A percentile compares a stretch with the other conserved stretches of the same genome.
Evolutionary conservation across 2,888 invertebrate genomes (phyloP).

Genomic region (Bhutanitis thaidina): DNA sequence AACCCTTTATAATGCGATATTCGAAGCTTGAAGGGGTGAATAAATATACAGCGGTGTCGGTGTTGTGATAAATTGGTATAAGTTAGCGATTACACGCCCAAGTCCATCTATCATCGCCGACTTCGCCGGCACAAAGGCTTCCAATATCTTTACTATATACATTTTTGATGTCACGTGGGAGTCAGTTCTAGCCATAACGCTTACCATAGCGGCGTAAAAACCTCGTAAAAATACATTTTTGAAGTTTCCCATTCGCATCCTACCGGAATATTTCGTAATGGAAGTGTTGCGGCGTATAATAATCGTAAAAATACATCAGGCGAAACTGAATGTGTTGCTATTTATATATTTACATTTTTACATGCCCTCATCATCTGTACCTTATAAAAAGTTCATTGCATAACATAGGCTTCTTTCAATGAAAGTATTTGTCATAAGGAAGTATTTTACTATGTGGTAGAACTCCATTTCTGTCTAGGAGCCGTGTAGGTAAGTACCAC

Average conservation of each 20-base stretch:
- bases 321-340: no score
- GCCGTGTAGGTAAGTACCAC: no score
- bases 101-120: conserved; percentile 45
- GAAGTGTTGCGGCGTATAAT: neutral
- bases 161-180: conserved; percentile 7
- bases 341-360: no score
- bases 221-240: conserved; percentile 2
- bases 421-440: no score
- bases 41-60: conserved; percentile 26
- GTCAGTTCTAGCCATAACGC: neutral
- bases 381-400: no score
- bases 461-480: no score
- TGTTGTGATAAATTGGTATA: conserved; percentile 45
- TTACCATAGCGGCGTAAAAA: conserved; percentile 2
- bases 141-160: conserved; percentile 14
- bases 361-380: no score
- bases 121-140: conserved; percentile 19
- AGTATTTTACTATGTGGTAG: no score
- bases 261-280: neutral
- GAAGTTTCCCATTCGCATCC: neutral
- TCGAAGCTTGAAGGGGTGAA: conserved; percentile 16
- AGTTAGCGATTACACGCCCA: conserved; percentile 40
- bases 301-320: neutral
- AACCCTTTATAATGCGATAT: no score
- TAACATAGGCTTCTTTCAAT: no score